Evolutionary conservation across 2,113 vertebrate species (phyloP).

Genomic region (Cebus imitator): DNA sequence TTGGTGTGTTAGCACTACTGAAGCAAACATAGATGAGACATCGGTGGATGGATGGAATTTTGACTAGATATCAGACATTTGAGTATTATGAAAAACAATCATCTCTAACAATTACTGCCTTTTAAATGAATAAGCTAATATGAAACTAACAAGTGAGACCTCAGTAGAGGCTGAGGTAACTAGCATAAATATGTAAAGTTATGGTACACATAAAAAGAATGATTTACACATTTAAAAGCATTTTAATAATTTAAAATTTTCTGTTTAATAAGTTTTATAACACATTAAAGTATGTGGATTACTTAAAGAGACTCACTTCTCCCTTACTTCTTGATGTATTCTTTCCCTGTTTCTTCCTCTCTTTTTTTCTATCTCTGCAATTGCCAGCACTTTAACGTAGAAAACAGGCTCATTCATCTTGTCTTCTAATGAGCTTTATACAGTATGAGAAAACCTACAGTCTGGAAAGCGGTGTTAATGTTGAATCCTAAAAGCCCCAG

Average conservation of each 20-base stretch:
- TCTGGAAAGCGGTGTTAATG: constrained; percentile 68
- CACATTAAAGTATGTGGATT: background rate
- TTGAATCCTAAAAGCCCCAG: constrained; percentile 70
- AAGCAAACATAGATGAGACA: background rate
- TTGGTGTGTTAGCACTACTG: background rate
- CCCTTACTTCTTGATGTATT: background rate
- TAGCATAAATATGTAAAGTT: background rate
- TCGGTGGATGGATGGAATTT: background rate
- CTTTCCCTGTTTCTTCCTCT: background rate
- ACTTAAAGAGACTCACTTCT: background rate
- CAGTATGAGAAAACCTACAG: constrained; percentile 71
- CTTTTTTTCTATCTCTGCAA: constrained; percentile 13
- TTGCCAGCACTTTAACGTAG: constrained; percentile 63
- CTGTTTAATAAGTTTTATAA: background rate
- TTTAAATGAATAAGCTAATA: background rate
- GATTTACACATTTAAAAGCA: background rate
- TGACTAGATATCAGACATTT: constrained; percentile 11
- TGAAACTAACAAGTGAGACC: constrained; percentile 13
- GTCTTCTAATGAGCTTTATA: constrained; percentile 77
- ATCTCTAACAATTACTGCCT: constrained; percentile 9
- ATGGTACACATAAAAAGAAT: background rate
- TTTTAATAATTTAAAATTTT: background rate
- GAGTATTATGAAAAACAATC: constrained; percentile 23
- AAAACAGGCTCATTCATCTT: constrained; percentile 72
- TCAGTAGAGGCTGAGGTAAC: background rate